Evolutionary conservation across 2,113 vertebrate genomes (phyloP), one percentile per base, ranked within the genome.

Genomic region (Ardeotis arabs): DNA sequence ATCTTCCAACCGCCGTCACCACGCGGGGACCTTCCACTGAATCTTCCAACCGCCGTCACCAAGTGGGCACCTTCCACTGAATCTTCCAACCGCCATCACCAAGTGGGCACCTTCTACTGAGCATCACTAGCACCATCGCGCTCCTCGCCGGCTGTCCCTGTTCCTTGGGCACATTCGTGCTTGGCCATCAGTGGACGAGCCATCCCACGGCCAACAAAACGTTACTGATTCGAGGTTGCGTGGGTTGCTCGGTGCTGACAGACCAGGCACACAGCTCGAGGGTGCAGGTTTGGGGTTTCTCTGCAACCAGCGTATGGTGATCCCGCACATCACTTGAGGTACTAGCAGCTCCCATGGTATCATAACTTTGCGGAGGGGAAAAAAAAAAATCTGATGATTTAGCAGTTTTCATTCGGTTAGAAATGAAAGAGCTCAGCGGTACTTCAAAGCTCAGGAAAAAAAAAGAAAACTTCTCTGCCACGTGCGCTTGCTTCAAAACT

Each of bases 301-400:
- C 55, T 78, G 18, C 17, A 16, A 25, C 17, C 50, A 27, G 52
- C 39, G 13, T 10, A 3, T 10, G 50, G 44, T 25, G 22, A 19
- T 49, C 15, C 79, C 7, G 2, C 47, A 5, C 23, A 8, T n/a
- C 55, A n/a, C 12, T 7, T n/a, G 13, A 60, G 44, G 27, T 45
- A 4, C 44, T n/a, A 20, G 47, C 16, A 76, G 35, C 50, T 63
- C 75, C 59, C 6, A 0, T 3, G 1, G 10, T 10, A 3, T 28
- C 9, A 0, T 22, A 56, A 19, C 14, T 58, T 4, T 0, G 10
- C 12, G 1, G 6, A 11, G 6, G 5, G 2, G 0, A 2, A 5
- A 1, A 11, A 20, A 21, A 45, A n/a, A 21, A 84, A 59, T 53
- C 9, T 47, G 85, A 47, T 89, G 23, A 41, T 88, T 74, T 82